Percentiles rank a stretch among this genome's conserved stretches.
Evolutionary conservation across 2,113 vertebrate genomes (phyloP).

Genomic region (Cyanistes caeruleus): DNA sequence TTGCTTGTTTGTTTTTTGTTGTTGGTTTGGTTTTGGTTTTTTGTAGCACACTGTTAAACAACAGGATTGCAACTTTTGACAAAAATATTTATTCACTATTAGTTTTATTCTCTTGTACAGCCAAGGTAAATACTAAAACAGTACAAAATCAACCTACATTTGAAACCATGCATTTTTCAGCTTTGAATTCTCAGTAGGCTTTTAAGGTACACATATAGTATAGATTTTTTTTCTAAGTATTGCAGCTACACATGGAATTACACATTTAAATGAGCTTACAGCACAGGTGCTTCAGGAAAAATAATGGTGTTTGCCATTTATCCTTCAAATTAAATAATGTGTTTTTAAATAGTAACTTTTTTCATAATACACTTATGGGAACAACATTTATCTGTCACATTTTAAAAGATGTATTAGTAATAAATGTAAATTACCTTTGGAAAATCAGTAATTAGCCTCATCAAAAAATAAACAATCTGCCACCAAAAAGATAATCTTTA

Average conservation of each 20-base stretch:
- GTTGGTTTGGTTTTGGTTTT: background rate
- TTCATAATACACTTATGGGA: constrained; percentile 86
- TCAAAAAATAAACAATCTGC: constrained; percentile 89
- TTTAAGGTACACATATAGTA: constrained; percentile 76
- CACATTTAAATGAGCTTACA: constrained; percentile 84
- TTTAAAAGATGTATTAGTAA: constrained; percentile 87
- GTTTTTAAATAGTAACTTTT: constrained; percentile 89
- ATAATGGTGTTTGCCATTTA: constrained; percentile 87
- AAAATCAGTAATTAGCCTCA: constrained; percentile 88
- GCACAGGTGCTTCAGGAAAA: constrained; percentile 82
- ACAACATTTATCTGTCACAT: constrained; percentile 88
- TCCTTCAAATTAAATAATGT: constrained; percentile 88
- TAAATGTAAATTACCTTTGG: constrained; percentile 88
- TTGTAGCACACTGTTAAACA: constrained; percentile 36
- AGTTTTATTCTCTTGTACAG: constrained; percentile 51
- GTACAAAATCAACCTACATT: constrained; percentile 59
- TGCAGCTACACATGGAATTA: constrained; percentile 77
- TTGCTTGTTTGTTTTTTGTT: background rate
- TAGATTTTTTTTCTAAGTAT: constrained; percentile 70
- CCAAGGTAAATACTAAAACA: constrained; percentile 57
- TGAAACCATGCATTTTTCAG: constrained; percentile 58
- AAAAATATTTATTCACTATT: constrained; percentile 52
- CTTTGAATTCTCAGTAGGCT: constrained; percentile 72
- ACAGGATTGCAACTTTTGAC: constrained; percentile 26
- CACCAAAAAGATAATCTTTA: constrained; percentile 89